Base-by-base conservation (phyloP, 2,888 invertebrate genomes). In the Megamerina dolium region DNA sequence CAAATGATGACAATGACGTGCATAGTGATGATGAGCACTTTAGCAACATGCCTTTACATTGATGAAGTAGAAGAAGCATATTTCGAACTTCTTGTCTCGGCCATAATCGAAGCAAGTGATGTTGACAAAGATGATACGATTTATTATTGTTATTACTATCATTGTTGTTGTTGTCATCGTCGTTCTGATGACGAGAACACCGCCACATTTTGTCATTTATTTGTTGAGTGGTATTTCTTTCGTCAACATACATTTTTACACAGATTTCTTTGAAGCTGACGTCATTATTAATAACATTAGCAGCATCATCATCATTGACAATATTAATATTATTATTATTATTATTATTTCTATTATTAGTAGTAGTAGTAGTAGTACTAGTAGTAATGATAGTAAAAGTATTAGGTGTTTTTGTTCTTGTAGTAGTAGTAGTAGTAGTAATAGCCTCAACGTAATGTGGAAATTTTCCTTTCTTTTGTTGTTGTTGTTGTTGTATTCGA, bases 151-250 rank as follows among this genome's bases (percentile, higher is more conserved):
- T 37, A 35, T 23, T n/a, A n/a, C n/a, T n/a, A n/a, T n/a, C n/a
- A n/a, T n/a, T n/a, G n/a, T n/a, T n/a, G n/a, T n/a, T n/a, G 17
- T 34, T 30, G 33, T 16, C 34, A 43, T 40, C 58, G 58, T 58
- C 54, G 54, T 60, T 53, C 56, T 59, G 62, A n/a, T n/a, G n/a
- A n/a, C n/a, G n/a, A n/a, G n/a, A n/a, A n/a, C n/a, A n/a, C n/a
- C n/a, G n/a, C n/a, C n/a, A 66, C 64, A 63, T 61, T 61, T 66
- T 55, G 54, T 63, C 60, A 62, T 59, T 57, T 57, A 51, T 57
- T 53, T 44, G 50, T 41, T 49, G 52, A 49, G 50, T 48, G 48
- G n/a, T n/a, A n/a, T 43, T 45, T 43, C 43, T 48, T 51, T 52
- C 47, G 49, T 45, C 45, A 45, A n/a, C n/a, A n/a, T n/a, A n/a